Evolutionary conservation across 2,113 vertebrate species (phyloP).

Genomic region (Chrysochloris asiatica): DNA sequence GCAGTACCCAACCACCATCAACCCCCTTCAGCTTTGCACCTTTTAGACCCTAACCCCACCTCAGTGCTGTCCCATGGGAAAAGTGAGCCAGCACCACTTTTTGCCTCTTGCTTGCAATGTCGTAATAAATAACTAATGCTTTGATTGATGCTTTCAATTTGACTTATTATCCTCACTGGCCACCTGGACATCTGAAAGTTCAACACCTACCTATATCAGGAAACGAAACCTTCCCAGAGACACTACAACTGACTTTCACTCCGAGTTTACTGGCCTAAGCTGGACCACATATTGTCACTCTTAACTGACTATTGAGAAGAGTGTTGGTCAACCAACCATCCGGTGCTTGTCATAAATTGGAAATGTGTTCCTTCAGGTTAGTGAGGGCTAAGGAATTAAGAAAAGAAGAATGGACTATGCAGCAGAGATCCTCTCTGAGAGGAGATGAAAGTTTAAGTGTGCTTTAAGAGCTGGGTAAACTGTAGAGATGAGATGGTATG

Average conservation of each 20-base stretch:
- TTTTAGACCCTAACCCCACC: not conserved
- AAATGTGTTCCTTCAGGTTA: not conserved
- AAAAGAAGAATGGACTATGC: not conserved
- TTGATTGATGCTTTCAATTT: not conserved
- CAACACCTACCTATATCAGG: too few relatives aligned
- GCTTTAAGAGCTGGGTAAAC: slow-evolving; percentile 8
- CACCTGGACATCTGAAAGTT: not conserved
- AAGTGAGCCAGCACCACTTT: not conserved
- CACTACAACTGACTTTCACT: not conserved
- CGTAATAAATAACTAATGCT: not conserved
- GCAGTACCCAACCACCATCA: not conserved
- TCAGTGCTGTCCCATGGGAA: not conserved
- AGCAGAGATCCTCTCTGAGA: not conserved
- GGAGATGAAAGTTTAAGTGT: slow-evolving; percentile 11
- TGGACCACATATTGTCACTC: not conserved
- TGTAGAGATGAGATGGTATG: not conserved
- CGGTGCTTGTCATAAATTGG: not conserved
- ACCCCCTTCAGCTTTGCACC: too few relatives aligned
- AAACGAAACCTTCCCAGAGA: not conserved
- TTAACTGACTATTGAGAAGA: not conserved
- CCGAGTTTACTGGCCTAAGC: not conserved
- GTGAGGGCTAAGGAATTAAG: not conserved
- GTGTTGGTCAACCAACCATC: not conserved
- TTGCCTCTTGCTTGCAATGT: not conserved
- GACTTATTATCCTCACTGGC: not conserved